Conservation (phyloP, 92 coral and sea anemone species). For the Ricordea florida region DNA sequence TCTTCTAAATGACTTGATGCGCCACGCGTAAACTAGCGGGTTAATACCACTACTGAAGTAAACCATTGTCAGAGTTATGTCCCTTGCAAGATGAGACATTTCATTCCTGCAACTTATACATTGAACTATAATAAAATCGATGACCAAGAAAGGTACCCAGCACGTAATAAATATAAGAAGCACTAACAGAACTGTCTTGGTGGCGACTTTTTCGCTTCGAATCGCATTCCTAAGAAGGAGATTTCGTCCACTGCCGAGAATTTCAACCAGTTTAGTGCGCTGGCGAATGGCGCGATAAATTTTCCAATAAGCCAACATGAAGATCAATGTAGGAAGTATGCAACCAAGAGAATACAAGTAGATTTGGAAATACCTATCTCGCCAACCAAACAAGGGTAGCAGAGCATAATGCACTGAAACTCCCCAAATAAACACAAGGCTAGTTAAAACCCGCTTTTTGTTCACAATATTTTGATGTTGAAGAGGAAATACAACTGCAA, state of each 20-base stretch:
- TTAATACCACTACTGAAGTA: constrained; percentile 84
- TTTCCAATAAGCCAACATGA: constrained; percentile 48
- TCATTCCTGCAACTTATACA: constrained; percentile 43
- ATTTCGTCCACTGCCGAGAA: constrained; percentile 16
- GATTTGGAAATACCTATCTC: constrained; percentile 52
- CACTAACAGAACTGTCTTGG: constrained; percentile 70
- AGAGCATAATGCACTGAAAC: constrained; percentile 50
- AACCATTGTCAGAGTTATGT: constrained; percentile 64
- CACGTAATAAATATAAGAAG: constrained; percentile 44
- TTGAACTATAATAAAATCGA: constrained; percentile 73
- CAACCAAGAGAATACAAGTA: constrained; percentile 73
- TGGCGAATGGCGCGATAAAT: constrained; percentile 52
- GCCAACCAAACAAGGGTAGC: constrained; percentile 73
- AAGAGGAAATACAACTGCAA: constrained; percentile 67
- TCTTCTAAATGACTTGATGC: constrained; percentile 60
- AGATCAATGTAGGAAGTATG: constrained; percentile 46
- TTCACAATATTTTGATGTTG: constrained; percentile 56
- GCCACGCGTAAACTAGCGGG: constrained; percentile 72
- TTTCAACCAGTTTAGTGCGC: constrained; percentile 30
- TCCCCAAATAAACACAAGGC: constrained; percentile 58
- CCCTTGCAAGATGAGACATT: constrained; percentile 57
- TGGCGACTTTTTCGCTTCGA: constrained; percentile 62
- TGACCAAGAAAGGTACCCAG: constrained; percentile 72
- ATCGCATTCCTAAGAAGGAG: constrained; percentile 32
- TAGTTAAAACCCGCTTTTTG: constrained; percentile 18